Base-by-base conservation (phyloP, 92 coral and sea anemone species). In the Zoanthus sansibaricus region DNA sequence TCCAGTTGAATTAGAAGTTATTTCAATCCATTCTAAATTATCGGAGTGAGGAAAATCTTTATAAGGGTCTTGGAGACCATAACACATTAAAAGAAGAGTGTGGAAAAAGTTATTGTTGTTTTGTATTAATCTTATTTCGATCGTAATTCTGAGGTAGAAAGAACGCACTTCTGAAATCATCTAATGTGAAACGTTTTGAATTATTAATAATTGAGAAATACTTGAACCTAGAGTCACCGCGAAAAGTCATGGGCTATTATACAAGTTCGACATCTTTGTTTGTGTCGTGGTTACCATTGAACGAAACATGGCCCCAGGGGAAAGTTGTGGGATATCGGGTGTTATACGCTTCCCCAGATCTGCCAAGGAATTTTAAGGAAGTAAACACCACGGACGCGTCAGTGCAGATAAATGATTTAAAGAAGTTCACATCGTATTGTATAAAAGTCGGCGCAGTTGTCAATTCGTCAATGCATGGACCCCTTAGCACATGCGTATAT, bases 401-500 rank as follows among this genome's bases (percentile, higher is more conserved):
- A 33, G 51, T 85, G 37, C 42, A 46, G 9, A 73, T 91, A 44
- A 47, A 44, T 6, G 94, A 89, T 20, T 79, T 91, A 49, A 75
- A 44, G 37, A 87, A 76, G 17, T 82, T 66, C 75, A 83, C 91
- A 25, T 31, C 71, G 2, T 91, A 91, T 66, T 91, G 94, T 68
- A 76, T 91, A 37, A 86, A 70, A 56, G 83, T 91, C 49, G 84
- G 69, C n/a, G 86, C 87, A 21, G 9, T 91, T 13, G 51, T 88
- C 46, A 88, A 49, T 15, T 58, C 66, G 33, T 82, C 91, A 31
- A 13, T 84, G 37, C 82, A 90, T 46, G 82, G 71, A 66, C 89
- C 89, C 7, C 75, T 80, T 30, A 87, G 91, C 77, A 87, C 89
- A 78, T 91, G 94, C 88, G 87, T 80, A 16, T 83, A 88, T 76